Base-by-base conservation (phyloP, 1,140 invertebrate genomes). In the Drosophila bocki region DNA sequence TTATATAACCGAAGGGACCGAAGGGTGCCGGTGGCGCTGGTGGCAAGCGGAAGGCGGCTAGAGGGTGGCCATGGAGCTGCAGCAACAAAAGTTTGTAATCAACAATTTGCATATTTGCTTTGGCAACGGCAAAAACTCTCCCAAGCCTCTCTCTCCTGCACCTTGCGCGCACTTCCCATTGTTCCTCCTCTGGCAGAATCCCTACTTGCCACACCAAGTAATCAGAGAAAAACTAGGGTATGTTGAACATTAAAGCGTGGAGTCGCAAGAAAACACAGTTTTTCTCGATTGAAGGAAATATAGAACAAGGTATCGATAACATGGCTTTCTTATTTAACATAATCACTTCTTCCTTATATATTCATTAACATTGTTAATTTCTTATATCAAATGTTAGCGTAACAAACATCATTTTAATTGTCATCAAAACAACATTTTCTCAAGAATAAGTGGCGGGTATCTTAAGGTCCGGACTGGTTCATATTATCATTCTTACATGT, bases 51-150 rank as follows among this genome's bases (percentile, higher is more conserved):
- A 26, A 26, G 22, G 47, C 7, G 22, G 22, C 29, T 7, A n/a
- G 3, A 29, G 3, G 33, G 44, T 9, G 41, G 42, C 22, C 35
- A 42, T 29, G 33, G 15, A 60, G 63, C 42, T 62, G 44, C 82
- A 60, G 74, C 77, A 78, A 80, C 75, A 77, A 86, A 91, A 86
- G 67, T 91, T 91, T 87, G 87, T 91, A 91, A 91, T 91, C 86
- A 91, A 91, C 86, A 91, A 91, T 91, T 91, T 91, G 86, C 86
- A 91, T 91, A 91, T 91, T 91, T 91, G 80, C 87, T 91, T 83
- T 91, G 84, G 86, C 82, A 88, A 74, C 70, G 68, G 85, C 75
- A 79, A 79, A 79, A 79, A 79, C 85, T 61, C 75, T 32, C 67
- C 17, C 44, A 51, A 59, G 45, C 53, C 85, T 60, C 67, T 62